These are phyloP conservation scores for Cariama cristata DNA, from an alignment of 2,113 vertebrate genomes.

Conservation along the genomic window DNA sequence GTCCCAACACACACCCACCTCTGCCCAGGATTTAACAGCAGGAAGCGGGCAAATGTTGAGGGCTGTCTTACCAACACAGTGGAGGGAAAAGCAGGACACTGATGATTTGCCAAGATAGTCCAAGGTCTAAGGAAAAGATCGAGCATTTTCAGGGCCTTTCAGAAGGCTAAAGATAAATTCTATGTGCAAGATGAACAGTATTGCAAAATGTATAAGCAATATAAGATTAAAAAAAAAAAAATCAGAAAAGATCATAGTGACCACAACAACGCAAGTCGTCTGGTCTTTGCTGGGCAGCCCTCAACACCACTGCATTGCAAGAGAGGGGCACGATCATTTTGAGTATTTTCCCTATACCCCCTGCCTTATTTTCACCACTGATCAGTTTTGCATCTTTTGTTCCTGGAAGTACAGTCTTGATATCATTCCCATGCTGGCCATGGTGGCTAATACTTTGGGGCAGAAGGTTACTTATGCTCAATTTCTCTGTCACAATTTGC, in stretches of 20 bases:
- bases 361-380: not conserved
- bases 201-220: not conserved
- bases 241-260: not conserved
- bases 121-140: not conserved
- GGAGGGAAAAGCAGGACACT: not conserved
- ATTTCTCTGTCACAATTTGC: not conserved
- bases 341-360: not conserved
- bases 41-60: not conserved
- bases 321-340: accelerated
- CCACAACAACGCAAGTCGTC: not conserved
- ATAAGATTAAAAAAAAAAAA: not conserved
- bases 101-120: not conserved
- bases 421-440: too few relatives aligned
- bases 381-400: not conserved
- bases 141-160: not conserved
- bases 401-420: not conserved
- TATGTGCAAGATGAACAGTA: not conserved
- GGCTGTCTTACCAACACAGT: not conserved
- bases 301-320: not conserved
- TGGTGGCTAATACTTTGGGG: not conserved
- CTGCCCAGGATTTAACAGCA: not conserved
- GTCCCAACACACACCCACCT: not conserved
- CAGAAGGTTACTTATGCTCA: not conserved
- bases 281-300: not conserved
- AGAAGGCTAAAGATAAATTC: not conserved